Evolutionary conservation across 2,797 vertebrate species (phyloP), one percentile per base, ranked within the genome.

Genomic region (Poeciliopsis infans): DNA sequence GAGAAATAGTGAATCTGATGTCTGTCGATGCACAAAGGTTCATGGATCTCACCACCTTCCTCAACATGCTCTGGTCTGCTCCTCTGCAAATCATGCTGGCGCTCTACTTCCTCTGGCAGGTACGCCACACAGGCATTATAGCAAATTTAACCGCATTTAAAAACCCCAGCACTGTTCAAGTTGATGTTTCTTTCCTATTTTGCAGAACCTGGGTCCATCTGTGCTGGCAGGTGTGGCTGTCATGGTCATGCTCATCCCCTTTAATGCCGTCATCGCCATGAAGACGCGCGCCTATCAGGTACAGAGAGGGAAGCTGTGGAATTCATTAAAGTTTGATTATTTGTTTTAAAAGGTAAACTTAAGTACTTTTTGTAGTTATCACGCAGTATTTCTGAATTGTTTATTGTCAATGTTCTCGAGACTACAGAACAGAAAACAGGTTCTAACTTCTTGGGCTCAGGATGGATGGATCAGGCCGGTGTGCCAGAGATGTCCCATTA

Each of bases 1-100:
- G 98, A 49, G 98, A 99, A 91, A 95, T 99, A 0, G 97, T 99
- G 72, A 99, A 99, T 92, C 91, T 99, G 92, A 99, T 99, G 98
- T 98, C 98, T 0, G 97, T 99, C 86, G 98, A 99, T 0, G 97
- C 97, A 0, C 98, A 99, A 12, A 95, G 97, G 61, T 98, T 99
- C 94, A 97, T 97, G 96, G 97, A 99, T 80, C 91, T 98, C 69
- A 91, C 93, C 82, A 95, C 95, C 55, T 98, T 97, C 93, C 95
- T 99, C 85, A 98, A 97, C 92, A 96, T 99, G 97, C 51, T 99
- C 89, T 99, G 97, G 98, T 99, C 98, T 18, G 96, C 97, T 0
- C 98, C 98, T 0, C 94, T 99, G 80, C 97, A 99, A 95, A 97
- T 99, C 75, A 78, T 95, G 76, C 95, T 99, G 77, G 97, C 98